Conservation (phyloP, 2,888 invertebrate genomes). For the Hirtodrosophila histrioides region DNA sequence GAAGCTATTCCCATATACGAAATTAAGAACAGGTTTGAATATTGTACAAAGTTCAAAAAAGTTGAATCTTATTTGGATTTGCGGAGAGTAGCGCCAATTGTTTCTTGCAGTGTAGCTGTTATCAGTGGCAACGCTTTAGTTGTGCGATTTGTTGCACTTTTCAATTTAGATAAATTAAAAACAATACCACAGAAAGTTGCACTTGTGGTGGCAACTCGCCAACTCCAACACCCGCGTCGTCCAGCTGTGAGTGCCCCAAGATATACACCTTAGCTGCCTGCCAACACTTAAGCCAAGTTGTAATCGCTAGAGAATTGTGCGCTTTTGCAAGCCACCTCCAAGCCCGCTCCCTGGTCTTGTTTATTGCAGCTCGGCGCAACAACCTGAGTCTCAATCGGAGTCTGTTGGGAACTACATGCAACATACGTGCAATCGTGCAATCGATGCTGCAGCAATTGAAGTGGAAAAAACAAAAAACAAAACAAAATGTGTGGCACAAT, state of each 20-base stretch:
- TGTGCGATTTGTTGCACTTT: constrained; percentile 78
- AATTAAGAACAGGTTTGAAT: too few relatives aligned
- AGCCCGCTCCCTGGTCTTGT: constrained; percentile 25
- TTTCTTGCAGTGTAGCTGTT: constrained; percentile 26
- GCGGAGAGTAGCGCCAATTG: too few relatives aligned
- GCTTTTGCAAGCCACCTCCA: neutral
- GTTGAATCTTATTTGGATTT: too few relatives aligned
- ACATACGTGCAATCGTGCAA: constrained; percentile 53
- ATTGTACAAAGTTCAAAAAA: too few relatives aligned
- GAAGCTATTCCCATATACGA: too few relatives aligned
- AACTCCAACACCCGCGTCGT: constrained; percentile 14
- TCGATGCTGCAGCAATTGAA: constrained; percentile 70
- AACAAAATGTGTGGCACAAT: constrained; percentile 12
- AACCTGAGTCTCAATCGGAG: constrained; percentile 14
- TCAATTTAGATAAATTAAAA: constrained; percentile 80
- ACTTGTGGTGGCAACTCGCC: constrained; percentile 14
- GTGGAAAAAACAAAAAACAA: constrained; percentile 48
- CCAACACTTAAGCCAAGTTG: constrained; percentile 66
- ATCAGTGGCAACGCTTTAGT: constrained; percentile 56
- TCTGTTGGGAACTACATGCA: constrained; percentile 40
- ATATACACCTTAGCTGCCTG: constrained; percentile 48
- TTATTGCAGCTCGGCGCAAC: constrained; percentile 64
- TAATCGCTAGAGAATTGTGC: constrained; percentile 66
- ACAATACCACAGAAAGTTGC: constrained; percentile 68
- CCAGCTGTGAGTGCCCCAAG: constrained; percentile 46